These are phyloP conservation scores for Cisticola juncidis DNA, from an alignment of 2,113 vertebrate species.

Conservation along the genomic window DNA sequence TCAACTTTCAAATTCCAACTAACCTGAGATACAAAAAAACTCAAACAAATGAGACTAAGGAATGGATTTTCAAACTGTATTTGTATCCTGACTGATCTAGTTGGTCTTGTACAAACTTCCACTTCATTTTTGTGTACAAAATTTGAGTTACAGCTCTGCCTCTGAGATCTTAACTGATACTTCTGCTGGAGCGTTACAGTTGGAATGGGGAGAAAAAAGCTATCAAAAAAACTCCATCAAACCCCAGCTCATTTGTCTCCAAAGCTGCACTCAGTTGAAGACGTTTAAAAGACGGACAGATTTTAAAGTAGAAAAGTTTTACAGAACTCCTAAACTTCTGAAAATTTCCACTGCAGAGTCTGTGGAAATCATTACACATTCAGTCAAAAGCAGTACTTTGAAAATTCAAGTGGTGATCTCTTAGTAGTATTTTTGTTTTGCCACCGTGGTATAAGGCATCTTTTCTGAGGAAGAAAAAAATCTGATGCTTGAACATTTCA, in stretches of 20 bases:
- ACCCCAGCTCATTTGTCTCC: not conserved
- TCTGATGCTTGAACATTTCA: not conserved
- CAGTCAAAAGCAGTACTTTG: not conserved
- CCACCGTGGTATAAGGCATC: not conserved
- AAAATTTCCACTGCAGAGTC: not conserved
- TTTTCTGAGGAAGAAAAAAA: not conserved
- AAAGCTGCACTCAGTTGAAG: not conserved
- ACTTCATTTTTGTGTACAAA: not conserved
- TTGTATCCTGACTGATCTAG: not conserved
- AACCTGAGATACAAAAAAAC: not conserved
- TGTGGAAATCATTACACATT: not conserved
- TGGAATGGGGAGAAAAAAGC: not conserved
- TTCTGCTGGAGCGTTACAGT: not conserved
- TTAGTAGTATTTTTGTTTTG: not conserved
- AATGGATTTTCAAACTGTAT: not conserved
- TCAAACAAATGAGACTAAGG: not conserved
- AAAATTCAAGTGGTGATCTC: not conserved
- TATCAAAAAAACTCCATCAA: fast-evolving
- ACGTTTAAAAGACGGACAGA: not conserved
- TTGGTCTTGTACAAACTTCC: not conserved
- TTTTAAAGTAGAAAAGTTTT: not conserved
- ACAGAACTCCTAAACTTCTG: not conserved
- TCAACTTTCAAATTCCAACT: not conserved
- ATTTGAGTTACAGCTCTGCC: not conserved
- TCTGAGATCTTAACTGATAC: not conserved